Percentiles rank a stretch among this genome's conserved stretches.
Evolutionary conservation across 2,888 invertebrate species (phyloP).

Genomic region (Brachyptera risi): DNA sequence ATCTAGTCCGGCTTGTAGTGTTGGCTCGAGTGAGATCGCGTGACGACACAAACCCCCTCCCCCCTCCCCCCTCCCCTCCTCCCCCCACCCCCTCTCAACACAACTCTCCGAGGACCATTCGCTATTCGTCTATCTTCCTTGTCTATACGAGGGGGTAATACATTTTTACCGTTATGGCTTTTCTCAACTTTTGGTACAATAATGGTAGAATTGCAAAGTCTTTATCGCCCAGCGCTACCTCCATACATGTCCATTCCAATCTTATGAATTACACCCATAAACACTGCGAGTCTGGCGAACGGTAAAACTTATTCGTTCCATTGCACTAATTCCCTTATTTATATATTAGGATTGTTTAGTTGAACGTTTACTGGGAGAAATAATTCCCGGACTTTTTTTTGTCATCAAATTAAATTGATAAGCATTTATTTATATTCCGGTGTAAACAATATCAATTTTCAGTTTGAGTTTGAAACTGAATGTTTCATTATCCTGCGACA

Average conservation of each 20-base stretch:
- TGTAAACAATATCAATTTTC: no score
- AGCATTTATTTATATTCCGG: not conserved
- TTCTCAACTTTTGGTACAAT: slow-evolving; percentile 24
- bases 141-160: slow-evolving; percentile 21
- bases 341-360: not conserved
- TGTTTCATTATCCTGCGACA: no score
- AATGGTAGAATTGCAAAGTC: slow-evolving; percentile 20
- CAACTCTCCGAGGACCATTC: slow-evolving; percentile 21
- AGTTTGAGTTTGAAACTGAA: no score
- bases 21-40: not conserved
- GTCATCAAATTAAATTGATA: no score
- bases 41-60: slow-evolving; percentile 19
- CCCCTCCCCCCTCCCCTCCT: slow-evolving; percentile 14
- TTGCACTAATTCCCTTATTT: slow-evolving; percentile 9
- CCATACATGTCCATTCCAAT: slow-evolving; percentile 16
- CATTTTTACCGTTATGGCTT: slow-evolving; percentile 25
- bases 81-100: slow-evolving; percentile 7
- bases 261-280: slow-evolving; percentile 19
- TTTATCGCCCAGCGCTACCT: slow-evolving; percentile 13
- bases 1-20: slow-evolving; percentile 4
- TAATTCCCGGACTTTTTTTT: no score
- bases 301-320: slow-evolving; percentile 1
- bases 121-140: slow-evolving; percentile 24
- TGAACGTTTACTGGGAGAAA: no score
- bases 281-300: slow-evolving; percentile 1